phyloP scores from a whole-genome alignment of 2,888 invertebrate genomes.

The Eubasilissa splendida region DNA sequence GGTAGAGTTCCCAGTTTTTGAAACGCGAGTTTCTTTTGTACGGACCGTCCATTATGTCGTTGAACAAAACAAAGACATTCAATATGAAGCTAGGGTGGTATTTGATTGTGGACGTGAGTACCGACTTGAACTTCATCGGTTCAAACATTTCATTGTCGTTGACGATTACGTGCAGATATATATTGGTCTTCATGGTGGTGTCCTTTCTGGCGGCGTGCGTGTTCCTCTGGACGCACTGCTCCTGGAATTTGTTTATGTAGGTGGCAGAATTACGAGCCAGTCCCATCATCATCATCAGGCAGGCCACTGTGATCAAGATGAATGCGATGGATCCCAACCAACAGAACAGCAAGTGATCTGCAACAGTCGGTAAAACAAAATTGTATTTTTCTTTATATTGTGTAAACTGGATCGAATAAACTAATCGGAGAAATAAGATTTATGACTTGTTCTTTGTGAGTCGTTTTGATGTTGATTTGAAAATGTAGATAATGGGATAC shows the following conservation, averaged over 20 bases:
- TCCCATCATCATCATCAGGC: slow-evolving; percentile 61
- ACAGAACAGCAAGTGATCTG: slow-evolving; percentile 63
- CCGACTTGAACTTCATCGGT: slow-evolving; percentile 60
- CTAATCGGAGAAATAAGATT: not conserved
- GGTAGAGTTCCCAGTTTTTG: slow-evolving; percentile 55
- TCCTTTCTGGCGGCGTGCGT: slow-evolving; percentile 22
- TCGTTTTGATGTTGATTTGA: too few relatives aligned
- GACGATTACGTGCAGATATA: slow-evolving; percentile 60
- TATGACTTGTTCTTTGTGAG: too few relatives aligned
- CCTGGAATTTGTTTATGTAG: slow-evolving; percentile 57
- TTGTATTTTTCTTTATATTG: not conserved
- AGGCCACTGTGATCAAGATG: slow-evolving; percentile 60
- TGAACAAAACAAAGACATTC: slow-evolving; percentile 61
- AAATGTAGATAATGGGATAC: too few relatives aligned
- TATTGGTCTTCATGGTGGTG: slow-evolving; percentile 51
- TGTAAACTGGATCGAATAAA: too few relatives aligned
- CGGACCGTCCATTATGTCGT: slow-evolving; percentile 52
- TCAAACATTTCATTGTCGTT: slow-evolving; percentile 64
- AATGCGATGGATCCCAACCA: slow-evolving; percentile 62
- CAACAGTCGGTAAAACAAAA: not conserved
- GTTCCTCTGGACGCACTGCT: slow-evolving; percentile 59
- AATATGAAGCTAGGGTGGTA: slow-evolving; percentile 62
- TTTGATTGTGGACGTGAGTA: slow-evolving; percentile 62
- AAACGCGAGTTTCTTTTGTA: slow-evolving; percentile 52
- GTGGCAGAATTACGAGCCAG: slow-evolving; percentile 50